These are phyloP conservation scores for Chaetogeoica ovagalla DNA, from an alignment of 2,888 invertebrate species.

Conservation along the genomic window DNA sequence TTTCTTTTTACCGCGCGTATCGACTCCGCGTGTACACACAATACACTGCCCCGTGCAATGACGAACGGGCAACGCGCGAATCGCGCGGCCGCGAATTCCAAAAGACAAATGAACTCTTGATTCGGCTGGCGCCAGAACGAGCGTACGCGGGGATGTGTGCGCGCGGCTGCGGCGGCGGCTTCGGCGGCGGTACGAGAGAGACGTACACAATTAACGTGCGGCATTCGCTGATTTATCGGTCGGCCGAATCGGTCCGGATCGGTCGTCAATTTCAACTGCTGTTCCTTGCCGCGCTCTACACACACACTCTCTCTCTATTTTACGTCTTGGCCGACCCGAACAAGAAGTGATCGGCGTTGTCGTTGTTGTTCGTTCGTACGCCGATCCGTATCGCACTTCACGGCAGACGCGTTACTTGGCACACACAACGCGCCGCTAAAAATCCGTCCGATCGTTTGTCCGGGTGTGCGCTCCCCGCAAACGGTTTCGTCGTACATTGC, in stretches of 20 bases:
- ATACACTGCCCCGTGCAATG: no score
- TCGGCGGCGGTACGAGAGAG: no score
- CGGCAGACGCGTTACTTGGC: slow-evolving; percentile 21
- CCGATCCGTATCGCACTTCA: slow-evolving; percentile 36
- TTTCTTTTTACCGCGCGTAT: no score
- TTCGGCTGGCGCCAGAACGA: not conserved
- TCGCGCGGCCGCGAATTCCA: slow-evolving; percentile 6
- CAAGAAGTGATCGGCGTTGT: no score
- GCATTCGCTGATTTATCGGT: slow-evolving; percentile 47
- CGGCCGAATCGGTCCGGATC: slow-evolving; percentile 41
- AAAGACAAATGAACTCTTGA: slow-evolving; percentile 49
- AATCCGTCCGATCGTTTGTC: slow-evolving; percentile 43
- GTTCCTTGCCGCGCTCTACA: no score
- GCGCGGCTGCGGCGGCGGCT: no score
- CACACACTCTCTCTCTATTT: no score
- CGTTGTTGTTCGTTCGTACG: slow-evolving; percentile 11
- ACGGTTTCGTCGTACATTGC: slow-evolving; percentile 11
- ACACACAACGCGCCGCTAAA: not conserved
- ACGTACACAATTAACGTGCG: slow-evolving; percentile 51
- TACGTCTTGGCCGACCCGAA: no score
- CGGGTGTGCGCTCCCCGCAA: slow-evolving; percentile 11
- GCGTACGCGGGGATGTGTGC: no score
- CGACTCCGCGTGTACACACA: not conserved
- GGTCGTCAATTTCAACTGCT: slow-evolving; percentile 50
- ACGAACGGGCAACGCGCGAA: not conserved